A percentile compares a stretch with the other conserved stretches of the same genome.
phyloP scores from a whole-genome alignment of 2,113 vertebrate genomes.

The Prietella phreatophila region DNA sequence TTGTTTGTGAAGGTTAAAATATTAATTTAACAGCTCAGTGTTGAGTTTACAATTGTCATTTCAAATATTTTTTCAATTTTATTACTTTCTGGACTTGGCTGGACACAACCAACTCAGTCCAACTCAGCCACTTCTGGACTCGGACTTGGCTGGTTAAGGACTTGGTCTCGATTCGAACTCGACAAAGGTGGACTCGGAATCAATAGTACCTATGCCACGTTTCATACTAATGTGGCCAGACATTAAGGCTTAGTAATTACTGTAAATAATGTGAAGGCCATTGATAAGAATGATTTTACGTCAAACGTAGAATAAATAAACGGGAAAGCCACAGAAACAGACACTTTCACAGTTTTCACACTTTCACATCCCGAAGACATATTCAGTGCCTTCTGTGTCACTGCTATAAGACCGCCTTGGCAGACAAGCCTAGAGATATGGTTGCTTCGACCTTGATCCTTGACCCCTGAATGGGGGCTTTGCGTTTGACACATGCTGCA shows the following conservation, averaged over 20 bases:
- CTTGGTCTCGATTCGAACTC: too few relatives aligned
- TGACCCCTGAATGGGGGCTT: slow-evolving; percentile 19
- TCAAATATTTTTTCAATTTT: too few relatives aligned
- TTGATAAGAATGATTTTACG: background rate
- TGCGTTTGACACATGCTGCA: slow-evolving; percentile 37
- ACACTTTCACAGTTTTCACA: slow-evolving; percentile 2
- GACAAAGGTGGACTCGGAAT: too few relatives aligned
- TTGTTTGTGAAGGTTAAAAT: too few relatives aligned
- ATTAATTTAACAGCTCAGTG: too few relatives aligned
- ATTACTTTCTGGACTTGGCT: too few relatives aligned
- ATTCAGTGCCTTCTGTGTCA: slow-evolving; percentile 19
- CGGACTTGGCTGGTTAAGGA: too few relatives aligned
- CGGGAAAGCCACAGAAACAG: slow-evolving; percentile 6
- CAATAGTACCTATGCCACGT: background rate
- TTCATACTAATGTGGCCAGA: background rate
- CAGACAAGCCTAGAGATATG: slow-evolving; percentile 26
- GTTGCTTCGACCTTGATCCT: slow-evolving; percentile 11
- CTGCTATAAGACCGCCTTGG: background rate
- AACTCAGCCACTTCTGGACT: too few relatives aligned
- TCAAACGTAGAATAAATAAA: background rate
- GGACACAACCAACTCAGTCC: too few relatives aligned
- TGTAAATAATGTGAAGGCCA: background rate
- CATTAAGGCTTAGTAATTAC: background rate
- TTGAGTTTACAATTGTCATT: too few relatives aligned
- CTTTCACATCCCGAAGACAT: background rate